Evolutionary conservation across 2,113 vertebrate species (phyloP).

Genomic region (Elgaria multicarinata): DNA sequence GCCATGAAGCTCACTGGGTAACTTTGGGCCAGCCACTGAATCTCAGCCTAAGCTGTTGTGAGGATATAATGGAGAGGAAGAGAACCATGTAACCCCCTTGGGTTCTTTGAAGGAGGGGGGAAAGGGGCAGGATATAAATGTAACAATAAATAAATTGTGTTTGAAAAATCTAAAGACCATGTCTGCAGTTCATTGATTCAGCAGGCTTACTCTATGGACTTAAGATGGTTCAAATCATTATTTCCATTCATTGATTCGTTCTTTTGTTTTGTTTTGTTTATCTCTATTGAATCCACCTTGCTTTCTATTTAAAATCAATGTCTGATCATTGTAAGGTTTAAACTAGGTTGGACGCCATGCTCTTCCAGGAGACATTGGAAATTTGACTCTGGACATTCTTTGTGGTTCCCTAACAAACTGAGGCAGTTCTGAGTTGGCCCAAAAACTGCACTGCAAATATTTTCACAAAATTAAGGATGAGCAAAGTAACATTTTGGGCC

Average conservation of each 20-base stretch:
- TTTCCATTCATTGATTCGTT: not conserved
- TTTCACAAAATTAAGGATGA: slow-evolving; percentile 70
- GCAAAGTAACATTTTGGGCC: slow-evolving; percentile 60
- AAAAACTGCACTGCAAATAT: slow-evolving; percentile 61
- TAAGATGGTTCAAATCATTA: not conserved
- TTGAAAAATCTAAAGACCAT: not conserved
- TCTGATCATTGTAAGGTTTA: slow-evolving; percentile 48
- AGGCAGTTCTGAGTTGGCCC: slow-evolving; percentile 47
- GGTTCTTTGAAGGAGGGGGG: too few species aligned
- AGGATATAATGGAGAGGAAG: too few species aligned
- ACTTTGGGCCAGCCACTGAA: too few species aligned
- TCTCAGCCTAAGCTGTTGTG: too few species aligned
- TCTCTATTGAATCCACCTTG: not conserved
- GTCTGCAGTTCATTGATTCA: not conserved
- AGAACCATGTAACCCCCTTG: too few species aligned
- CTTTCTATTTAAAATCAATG: slow-evolving; percentile 38
- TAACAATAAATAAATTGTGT: not conserved
- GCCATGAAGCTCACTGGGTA: too few species aligned
- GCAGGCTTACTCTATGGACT: not conserved
- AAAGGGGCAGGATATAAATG: too few species aligned
- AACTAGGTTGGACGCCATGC: slow-evolving; percentile 28
- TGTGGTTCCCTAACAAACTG: slow-evolving; percentile 55
- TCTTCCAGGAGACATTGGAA: slow-evolving; percentile 42
- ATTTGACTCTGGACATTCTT: slow-evolving; percentile 55
- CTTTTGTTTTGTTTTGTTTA: not conserved